Conservation (phyloP, 92 coral and sea anemone species). For the Parazoanthus darwini region DNA sequence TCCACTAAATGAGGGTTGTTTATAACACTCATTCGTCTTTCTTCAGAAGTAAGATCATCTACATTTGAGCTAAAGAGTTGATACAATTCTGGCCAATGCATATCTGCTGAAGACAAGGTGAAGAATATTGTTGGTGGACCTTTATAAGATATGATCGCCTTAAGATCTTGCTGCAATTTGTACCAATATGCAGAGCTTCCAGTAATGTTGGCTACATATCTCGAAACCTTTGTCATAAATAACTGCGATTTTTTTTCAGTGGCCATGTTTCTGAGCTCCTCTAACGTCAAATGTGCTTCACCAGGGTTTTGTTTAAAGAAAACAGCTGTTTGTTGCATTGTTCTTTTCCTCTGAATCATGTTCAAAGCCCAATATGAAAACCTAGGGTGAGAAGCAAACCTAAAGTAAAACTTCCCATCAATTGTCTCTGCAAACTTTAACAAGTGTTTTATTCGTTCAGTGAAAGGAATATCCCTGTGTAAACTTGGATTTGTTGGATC, state of each 20-base stretch:
- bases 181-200: slow-evolving; percentile 55
- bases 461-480: slow-evolving; percentile 19
- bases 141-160: slow-evolving; percentile 36
- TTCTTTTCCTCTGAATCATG: slow-evolving; percentile 51
- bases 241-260: slow-evolving; percentile 20
- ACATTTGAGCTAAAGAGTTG: too few relatives aligned
- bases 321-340: slow-evolving; percentile 53
- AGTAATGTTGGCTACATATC: slow-evolving; percentile 42
- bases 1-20: too few relatives aligned
- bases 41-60: too few relatives aligned
- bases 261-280: slow-evolving; percentile 53
- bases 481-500: slow-evolving; percentile 30
- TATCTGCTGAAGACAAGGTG: too few relatives aligned
- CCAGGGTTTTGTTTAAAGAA: slow-evolving; percentile 60
- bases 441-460: slow-evolving; percentile 26
- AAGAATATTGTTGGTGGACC: too few relatives aligned
- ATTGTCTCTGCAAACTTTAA: slow-evolving; percentile 46
- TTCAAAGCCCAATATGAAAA: slow-evolving; percentile 65
- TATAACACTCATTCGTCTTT: too few relatives aligned
- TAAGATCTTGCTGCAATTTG: slow-evolving; percentile 43
- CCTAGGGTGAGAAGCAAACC: slow-evolving; percentile 51
- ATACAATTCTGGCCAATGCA: too few relatives aligned
- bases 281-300: slow-evolving; percentile 57
- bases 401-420: not conserved
- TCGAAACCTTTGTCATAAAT: slow-evolving; percentile 25